Evolutionary conservation across 2,888 invertebrate genomes (phyloP).

Genomic region (Nasonia oneida): DNA sequence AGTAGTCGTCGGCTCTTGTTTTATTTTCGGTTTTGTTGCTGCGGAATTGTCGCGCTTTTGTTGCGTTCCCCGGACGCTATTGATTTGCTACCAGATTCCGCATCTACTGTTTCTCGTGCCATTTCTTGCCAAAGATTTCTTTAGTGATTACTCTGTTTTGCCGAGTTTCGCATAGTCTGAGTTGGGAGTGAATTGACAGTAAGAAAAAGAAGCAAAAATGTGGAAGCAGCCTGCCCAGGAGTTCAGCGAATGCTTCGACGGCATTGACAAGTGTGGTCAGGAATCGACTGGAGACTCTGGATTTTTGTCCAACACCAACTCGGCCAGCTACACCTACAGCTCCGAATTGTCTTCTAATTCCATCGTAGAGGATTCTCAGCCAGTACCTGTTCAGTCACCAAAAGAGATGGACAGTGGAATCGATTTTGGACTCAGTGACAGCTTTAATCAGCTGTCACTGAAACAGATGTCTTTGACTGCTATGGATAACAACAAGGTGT

Average conservation of each 20-base stretch:
- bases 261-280: conserved; percentile 16
- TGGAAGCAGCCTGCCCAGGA: conserved; percentile 62
- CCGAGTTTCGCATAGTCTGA: neutral
- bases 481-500: conserved; percentile 62
- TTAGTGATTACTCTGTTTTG: conserved; percentile 1
- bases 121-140: conserved; percentile 27
- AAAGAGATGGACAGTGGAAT: conserved; percentile 81
- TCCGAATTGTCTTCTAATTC: conserved; percentile 38
- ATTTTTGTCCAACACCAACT: conserved; percentile 44
- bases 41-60: neutral
- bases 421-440: conserved; percentile 82
- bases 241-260: neutral
- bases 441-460: conserved; percentile 83
- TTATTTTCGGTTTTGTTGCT: neutral
- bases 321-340: conserved; percentile 24
- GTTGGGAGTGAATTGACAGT: neutral
- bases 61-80: neutral
- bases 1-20: neutral
- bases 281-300: conserved; percentile 55
- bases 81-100: neutral
- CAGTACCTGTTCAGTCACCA: neutral
- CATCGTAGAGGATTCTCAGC: conserved; percentile 9
- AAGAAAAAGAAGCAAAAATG: conserved; percentile 58
- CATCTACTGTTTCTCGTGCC: neutral
- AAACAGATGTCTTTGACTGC: conserved; percentile 74